Evolutionary conservation across 2,113 vertebrate genomes (phyloP).

Genomic region (Solea senegalensis): DNA sequence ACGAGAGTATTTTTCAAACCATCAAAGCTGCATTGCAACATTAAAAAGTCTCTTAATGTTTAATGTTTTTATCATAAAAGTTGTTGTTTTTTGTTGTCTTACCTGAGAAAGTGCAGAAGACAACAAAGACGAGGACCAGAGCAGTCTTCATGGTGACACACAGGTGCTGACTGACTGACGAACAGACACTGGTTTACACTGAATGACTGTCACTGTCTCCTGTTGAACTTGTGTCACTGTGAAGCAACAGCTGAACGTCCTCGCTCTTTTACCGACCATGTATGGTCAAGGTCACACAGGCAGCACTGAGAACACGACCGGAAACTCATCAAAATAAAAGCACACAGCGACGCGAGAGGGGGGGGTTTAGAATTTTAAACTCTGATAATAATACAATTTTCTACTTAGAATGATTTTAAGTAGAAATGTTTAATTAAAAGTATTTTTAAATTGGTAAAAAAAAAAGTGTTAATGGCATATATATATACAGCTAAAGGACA

Average conservation of each 20-base stretch:
- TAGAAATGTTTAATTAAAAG: no score
- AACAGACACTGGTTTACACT: not conserved
- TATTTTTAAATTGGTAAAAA: no score
- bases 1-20: not conserved
- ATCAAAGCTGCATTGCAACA: not conserved
- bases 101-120: conserved; percentile 32
- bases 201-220: no score
- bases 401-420: no score
- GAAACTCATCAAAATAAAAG: not conserved
- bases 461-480: no score
- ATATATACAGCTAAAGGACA: no score
- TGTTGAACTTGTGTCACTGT: not conserved
- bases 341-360: no score
- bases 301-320: rapidly evolving
- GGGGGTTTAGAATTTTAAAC: no score
- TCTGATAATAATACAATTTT: no score
- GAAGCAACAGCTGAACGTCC: not conserved
- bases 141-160: conserved; percentile 33
- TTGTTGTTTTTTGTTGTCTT: not conserved
- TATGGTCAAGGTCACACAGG: not conserved
- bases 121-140: not conserved
- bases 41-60: no score
- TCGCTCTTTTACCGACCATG: not conserved
- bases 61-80: no score
- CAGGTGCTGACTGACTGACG: not conserved